Evolutionary conservation across 1,140 invertebrate genomes (phyloP), one percentile per base, ranked within the genome.

Genomic region (Aphaenogaster floridana): DNA sequence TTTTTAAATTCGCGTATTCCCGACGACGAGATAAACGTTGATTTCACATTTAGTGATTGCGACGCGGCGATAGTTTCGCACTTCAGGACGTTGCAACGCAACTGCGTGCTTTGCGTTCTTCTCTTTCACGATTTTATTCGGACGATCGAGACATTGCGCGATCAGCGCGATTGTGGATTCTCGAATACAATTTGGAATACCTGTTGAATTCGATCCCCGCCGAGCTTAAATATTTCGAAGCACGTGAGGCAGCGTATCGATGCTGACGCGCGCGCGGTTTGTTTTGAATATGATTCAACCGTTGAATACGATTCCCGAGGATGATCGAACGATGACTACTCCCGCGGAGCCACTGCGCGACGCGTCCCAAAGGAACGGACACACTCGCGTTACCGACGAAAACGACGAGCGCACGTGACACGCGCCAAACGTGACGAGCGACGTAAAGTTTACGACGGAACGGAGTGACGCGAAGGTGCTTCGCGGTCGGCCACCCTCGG

Each of bases 401-500:
- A 34, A 45, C 17, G n/a, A 52, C 4, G 1, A 5, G 42, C 59
- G 13, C 34, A 28, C 9, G 28, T 71, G 48, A 59, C 36, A 59
- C 52, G 21, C 59, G 69, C 36, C 9, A 8, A 64, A 6, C 36
- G 28, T 28, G 28, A 39, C 17, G 52, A 28, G 39, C 50, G 50
- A 77, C 61, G 50, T 36, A 11, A 76, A 54, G 4, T 39, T 87
- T 15, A 13, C 45, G 3, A 3, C 39, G 2, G 2, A 68, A 52
- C 45, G 21, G 52, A 79, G 59, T 7, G 11, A 28, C 52, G 72
- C 45, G 45, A 74, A 81, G 86, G 80, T 90, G 89, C 69, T 66
- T 89, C 89, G 86, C 80, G 87, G 76, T 88, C 85, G 89, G 91
- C 83, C 88, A 92, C 92, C 86, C 89, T 88, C 88, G 64, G 64